Evolutionary conservation across 1,140 invertebrate species (phyloP), one percentile per base, ranked within the genome.

Genomic region (Drosophila carrolli): DNA sequence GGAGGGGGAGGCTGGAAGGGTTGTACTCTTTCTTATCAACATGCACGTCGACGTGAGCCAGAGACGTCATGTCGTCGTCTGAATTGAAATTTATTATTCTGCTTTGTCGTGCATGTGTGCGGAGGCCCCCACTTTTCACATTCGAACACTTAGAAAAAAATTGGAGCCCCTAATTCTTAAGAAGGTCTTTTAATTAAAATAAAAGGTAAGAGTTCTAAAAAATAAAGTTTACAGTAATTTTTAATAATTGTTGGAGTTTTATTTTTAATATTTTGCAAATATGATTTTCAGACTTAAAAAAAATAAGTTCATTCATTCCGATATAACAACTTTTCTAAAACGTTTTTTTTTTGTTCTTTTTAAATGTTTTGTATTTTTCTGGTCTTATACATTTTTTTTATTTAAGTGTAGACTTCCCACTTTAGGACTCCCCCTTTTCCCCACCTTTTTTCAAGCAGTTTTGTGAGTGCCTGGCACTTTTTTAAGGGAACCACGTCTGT

Each of bases 41-140:
- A 56, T 85, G 76, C 61, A 60, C 57, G 77, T 81, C 57, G 61
- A 75, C 78, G 57, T 70, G 58, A 55, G 54, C 41, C 79, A 83
- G 73, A 85, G 78, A 81, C 82, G 83, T 77, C 72, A 75, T 75
- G 65, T 86, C 75, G 61, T 67, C 55, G 78, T 71, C 78, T 85
- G 83, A 86, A 88, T 89, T 83, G 83, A 89, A 86, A 86, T 86
- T 86, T 88, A 86, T 86, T 86, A 86, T 86, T 86, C 83, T 89
- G 83, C 83, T 86, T 86, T 86, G 83, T 83, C 84, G 83, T 86
- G 79, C 83, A 76, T 82, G 43, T 72, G 70, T 79, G 54, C 53
- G 54, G 53, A 41, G 46, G 13, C 41, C 19, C 11, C 41, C 13
- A 32, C 19, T 61, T 54, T 27, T 35, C 10, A 32, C 14, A 41